Evolutionary conservation across 2,888 invertebrate species (phyloP).

Genomic region (Bellardia bayeri): DNA sequence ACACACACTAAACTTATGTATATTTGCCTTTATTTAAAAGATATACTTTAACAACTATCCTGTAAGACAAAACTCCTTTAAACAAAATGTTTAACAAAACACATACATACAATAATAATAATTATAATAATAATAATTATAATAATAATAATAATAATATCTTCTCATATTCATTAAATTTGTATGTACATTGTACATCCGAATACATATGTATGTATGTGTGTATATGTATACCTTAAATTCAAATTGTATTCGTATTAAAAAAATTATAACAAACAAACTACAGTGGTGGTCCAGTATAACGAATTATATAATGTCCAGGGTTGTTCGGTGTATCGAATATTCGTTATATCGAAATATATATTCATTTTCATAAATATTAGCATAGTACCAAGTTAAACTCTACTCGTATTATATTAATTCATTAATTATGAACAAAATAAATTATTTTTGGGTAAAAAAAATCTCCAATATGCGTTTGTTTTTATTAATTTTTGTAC

Average conservation of each 20-base stretch:
- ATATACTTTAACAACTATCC: not conserved
- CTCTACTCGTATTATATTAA: too few species aligned
- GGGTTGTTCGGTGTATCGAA: too few species aligned
- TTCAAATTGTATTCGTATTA: not conserved
- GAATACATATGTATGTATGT: too few species aligned
- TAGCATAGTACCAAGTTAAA: too few species aligned
- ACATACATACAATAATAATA: not conserved
- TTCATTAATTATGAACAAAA: too few species aligned
- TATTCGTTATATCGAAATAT: too few species aligned
- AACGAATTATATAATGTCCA: too few species aligned
- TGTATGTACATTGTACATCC: not conserved
- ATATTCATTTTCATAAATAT: too few species aligned
- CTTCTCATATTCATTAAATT: conserved; percentile 40
- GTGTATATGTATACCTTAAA: not conserved
- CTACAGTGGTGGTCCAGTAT: too few species aligned
- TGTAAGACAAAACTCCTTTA: conserved; percentile 8
- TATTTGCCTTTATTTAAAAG: conserved; percentile 1
- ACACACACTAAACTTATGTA: not conserved
- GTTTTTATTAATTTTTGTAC: too few species aligned
- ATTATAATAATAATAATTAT: not conserved
- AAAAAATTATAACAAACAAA: not conserved
- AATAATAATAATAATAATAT: conserved; percentile 6
- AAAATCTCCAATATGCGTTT: too few species aligned
- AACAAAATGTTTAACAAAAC: not conserved
- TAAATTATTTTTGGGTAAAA: too few species aligned